Base-by-base conservation (phyloP, 2,888 invertebrate genomes). In the Sarcophaga caerulescens region DNA sequence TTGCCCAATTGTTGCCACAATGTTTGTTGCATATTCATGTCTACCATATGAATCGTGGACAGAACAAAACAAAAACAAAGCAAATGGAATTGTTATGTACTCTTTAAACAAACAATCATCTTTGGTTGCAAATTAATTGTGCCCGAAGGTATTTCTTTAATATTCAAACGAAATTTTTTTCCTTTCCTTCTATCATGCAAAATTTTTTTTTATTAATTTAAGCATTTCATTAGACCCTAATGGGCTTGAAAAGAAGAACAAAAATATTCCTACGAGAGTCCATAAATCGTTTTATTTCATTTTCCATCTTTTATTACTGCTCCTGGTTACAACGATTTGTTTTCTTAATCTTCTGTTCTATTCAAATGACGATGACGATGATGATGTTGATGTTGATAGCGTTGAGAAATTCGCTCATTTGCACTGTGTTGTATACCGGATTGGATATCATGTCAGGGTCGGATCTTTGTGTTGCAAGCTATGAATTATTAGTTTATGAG, bases 191-290 rank as follows among this genome's bases (percentile, higher is more conserved):
- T 74, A 73, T 83, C 57, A 23, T 23, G 47, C 17, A 17, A 60
- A 62, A 6, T n/a, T 75, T 47, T 21, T 59, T 44, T 21, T 63
- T 52, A 57, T 45, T 52, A 44, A 84, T 81, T 86, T 84, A 71
- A 75, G 77, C 52, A 52, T 78, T 84, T 84, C 77, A 86, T 84
- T 86, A 81, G 81, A 66, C 70, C 81, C 86, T 86, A 86, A 86
- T 84, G 71, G 74, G 25, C 23, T 14, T 74, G 62, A 25, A 75
- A 68, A 66, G 12, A 62, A 66, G 52, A 60, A 68, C 76, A 76
- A 19, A 59, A 60, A 69, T 81, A 80, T 85, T 85, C 85, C 76
- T 77, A 68, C 6, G 69, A 77, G 83, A 83, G 59, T n/a, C 65
- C 21, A 14, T 23, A 47, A 57, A 45, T 77, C 60, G 65, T 47